A percentile compares a stretch with the other conserved stretches of the same genome.
Evolutionary conservation across 92 coral and sea anemone species (phyloP).

Genomic region (Paragorgia papillata): DNA sequence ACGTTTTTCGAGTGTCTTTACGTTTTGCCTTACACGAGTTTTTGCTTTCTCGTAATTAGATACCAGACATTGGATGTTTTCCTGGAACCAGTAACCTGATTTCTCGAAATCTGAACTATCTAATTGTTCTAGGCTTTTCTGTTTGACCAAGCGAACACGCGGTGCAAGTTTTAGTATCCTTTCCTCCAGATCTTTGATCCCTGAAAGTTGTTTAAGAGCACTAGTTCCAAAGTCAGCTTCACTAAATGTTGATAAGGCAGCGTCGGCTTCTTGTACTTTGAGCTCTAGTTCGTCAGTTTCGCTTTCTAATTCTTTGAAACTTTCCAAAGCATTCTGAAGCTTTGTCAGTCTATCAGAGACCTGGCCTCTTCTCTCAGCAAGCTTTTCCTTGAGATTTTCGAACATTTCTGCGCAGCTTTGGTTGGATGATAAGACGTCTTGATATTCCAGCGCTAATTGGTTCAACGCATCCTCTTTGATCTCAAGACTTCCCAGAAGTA

Average conservation of each 20-base stretch:
- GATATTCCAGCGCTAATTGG: conserved; percentile 6
- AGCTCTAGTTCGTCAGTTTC: conserved; percentile 45
- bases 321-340: conserved; percentile 40
- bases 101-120: conserved; percentile 27
- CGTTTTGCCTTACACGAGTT: conserved; percentile 51
- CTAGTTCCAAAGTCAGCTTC: conserved; percentile 22
- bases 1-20: conserved; percentile 54
- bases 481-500: conserved; percentile 30
- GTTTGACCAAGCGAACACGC: conserved; percentile 18
- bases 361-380: background rate
- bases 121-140: conserved; percentile 13
- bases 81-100: conserved; percentile 38
- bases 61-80: conserved; percentile 32
- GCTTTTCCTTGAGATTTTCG: background rate
- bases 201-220: background rate
- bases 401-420: background rate
- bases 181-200: conserved; percentile 14
- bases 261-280: conserved; percentile 36
- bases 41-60: conserved; percentile 53
- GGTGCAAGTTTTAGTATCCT: conserved; percentile 10
- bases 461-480: conserved; percentile 15
- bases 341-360: conserved; percentile 16
- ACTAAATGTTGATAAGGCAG: conserved; percentile 37
- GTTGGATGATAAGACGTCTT: conserved; percentile 4
- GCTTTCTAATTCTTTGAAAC: conserved; percentile 32